phyloP scores from a whole-genome alignment of 1,140 invertebrate genomes.

The Ceratitis capitata region DNA sequence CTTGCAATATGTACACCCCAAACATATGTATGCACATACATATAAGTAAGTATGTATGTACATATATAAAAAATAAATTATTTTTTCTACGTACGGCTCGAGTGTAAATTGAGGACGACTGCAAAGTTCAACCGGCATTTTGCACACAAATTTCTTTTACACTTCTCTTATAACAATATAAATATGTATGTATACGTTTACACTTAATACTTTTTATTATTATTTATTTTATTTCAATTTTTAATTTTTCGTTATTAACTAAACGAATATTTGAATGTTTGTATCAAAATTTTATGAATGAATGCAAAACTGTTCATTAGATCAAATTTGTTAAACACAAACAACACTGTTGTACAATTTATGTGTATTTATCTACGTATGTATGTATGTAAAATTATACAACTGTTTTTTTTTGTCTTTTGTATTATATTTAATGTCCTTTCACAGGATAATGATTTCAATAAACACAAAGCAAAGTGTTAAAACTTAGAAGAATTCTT shows the following conservation, averaged over 20 bases:
- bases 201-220: not conserved
- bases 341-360: not conserved
- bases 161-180: not conserved
- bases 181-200: no score
- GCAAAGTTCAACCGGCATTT: constrained; percentile 25
- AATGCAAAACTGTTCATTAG: not conserved
- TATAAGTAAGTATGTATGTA: not conserved
- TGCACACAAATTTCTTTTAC: not conserved
- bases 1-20: no score
- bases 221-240: not conserved
- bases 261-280: not conserved
- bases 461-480: not conserved
- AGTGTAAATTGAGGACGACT: not conserved
- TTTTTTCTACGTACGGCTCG: not conserved
- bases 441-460: not conserved
- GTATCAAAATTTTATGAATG: not conserved
- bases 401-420: not conserved
- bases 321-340: constrained; percentile 6
- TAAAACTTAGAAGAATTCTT: not conserved
- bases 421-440: not conserved
- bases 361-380: not conserved
- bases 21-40: not conserved
- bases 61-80: not conserved
- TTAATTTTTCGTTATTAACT: not conserved
- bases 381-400: constrained; percentile 3